phyloP scores from a whole-genome alignment of 2,113 vertebrate genomes.

The Acrocephalus arundinaceus region DNA sequence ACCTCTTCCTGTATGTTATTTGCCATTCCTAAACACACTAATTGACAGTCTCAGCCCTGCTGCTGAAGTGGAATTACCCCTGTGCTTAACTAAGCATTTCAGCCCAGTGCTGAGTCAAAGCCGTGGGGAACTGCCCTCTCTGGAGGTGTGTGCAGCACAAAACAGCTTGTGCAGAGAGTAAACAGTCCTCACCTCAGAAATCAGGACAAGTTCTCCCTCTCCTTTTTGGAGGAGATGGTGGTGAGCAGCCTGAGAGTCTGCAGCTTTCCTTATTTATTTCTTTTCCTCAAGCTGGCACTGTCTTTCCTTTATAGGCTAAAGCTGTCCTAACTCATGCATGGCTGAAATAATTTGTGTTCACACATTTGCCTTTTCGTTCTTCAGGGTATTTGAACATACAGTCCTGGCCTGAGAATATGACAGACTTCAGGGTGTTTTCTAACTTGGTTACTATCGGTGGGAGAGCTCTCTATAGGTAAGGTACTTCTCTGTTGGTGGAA shows the following conservation, averaged over 20 bases:
- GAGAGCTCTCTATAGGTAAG: conserved; percentile 91
- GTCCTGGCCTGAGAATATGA: conserved; percentile 98
- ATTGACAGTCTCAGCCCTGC: neutral
- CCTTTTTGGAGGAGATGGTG: neutral
- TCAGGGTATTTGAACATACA: conserved; percentile 97
- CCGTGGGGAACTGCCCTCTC: neutral
- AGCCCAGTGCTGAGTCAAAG: neutral
- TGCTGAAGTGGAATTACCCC: neutral
- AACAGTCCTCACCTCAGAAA: neutral
- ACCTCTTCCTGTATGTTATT: neutral
- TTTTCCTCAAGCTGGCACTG: neutral
- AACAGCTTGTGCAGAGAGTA: neutral
- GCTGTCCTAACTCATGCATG: neutral
- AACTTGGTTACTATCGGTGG: conserved; percentile 94
- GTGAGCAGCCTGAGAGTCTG: neutral
- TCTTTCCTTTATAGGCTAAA: neutral
- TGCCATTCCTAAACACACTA: neutral
- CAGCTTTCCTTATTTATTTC: neutral
- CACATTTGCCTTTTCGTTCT: neutral
- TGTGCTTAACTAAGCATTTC: neutral
- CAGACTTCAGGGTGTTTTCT: conserved; percentile 93
- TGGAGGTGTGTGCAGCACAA: neutral
- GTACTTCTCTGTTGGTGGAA: neutral
- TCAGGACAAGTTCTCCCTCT: neutral
- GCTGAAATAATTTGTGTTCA: neutral